These are phyloP conservation scores for Folsomia candida DNA, from an alignment of 2,888 invertebrate species.

Conservation along the genomic window DNA sequence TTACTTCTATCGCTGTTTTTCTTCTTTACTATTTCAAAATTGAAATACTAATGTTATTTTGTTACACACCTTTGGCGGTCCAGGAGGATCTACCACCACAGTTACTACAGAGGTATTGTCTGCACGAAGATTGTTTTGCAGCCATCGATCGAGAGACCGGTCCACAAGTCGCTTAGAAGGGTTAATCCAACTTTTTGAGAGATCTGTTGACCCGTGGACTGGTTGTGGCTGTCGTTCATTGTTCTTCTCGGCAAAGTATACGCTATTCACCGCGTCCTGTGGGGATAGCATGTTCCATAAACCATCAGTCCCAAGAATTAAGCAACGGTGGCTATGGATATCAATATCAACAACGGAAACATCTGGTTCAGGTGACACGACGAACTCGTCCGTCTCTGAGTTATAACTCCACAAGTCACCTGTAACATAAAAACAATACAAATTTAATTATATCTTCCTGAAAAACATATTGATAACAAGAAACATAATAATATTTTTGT, in stretches of 20 bases:
- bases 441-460: conserved; percentile 1
- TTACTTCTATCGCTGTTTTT: conserved; percentile 18
- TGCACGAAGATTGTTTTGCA: conserved; percentile 78
- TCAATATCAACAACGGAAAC: conserved; percentile 81
- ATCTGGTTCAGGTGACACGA: conserved; percentile 97
- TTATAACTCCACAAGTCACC: conserved; percentile 98
- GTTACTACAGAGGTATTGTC: conserved; percentile 95
- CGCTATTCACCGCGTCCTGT: conserved; percentile 77
- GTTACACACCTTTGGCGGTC: conserved; percentile 63
- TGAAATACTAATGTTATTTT: not conserved
- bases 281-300: conserved; percentile 92
- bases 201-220: not conserved
- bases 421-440: conserved; percentile 51
- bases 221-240: conserved; percentile 61
- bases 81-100: conserved; percentile 85
- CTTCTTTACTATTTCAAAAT: not conserved
- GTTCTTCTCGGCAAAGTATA: conserved; percentile 75
- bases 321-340: conserved; percentile 70
- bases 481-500: not conserved
- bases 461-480: no score
- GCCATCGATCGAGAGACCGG: conserved; percentile 75
- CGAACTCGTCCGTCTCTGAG: conserved; percentile 81
- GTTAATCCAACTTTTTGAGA: conserved; percentile 68
- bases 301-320: conserved; percentile 95
- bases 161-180: conserved; percentile 87